Evolutionary conservation across 2,888 invertebrate species (phyloP).

Genomic region (Drosophila anomalata): DNA sequence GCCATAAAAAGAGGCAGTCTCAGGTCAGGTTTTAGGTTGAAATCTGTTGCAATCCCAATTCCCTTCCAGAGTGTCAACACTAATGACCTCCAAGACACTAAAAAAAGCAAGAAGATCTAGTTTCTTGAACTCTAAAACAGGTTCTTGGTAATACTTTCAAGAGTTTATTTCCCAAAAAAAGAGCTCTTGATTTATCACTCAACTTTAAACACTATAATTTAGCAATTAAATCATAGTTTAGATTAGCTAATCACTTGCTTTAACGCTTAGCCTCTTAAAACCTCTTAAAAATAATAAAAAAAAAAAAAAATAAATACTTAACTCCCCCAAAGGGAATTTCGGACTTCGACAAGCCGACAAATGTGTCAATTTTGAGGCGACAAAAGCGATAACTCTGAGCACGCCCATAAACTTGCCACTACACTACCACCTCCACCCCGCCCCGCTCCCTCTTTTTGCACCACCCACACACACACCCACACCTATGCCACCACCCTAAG

Average conservation of each 20-base stretch:
- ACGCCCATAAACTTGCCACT: slow-evolving; percentile 25
- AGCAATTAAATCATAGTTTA: background rate
- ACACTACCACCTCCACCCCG: background rate
- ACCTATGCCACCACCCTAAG: slow-evolving; percentile 1
- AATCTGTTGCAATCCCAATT: slow-evolving; percentile 28
- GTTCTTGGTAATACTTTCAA: slow-evolving; percentile 4
- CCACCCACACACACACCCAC: slow-evolving; percentile 18
- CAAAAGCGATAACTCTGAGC: slow-evolving; percentile 55
- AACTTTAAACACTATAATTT: background rate
- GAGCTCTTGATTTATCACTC: background rate
- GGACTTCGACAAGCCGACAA: slow-evolving; percentile 4
- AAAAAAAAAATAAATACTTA: no score
- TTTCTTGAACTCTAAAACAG: slow-evolving; percentile 15
- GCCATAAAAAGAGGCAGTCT: slow-evolving; percentile 52
- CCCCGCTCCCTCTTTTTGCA: background rate
- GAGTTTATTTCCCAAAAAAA: background rate
- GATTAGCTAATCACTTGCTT: background rate
- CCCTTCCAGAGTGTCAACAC: slow-evolving; percentile 20
- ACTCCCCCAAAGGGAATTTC: no score
- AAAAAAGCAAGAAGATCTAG: slow-evolving; percentile 11
- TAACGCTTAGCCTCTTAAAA: no score
- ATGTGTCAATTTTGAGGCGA: slow-evolving; percentile 70
- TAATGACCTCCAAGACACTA: slow-evolving; percentile 26
- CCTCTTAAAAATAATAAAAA: no score
- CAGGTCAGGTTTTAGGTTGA: slow-evolving; percentile 12